Evolutionary conservation across 2,888 invertebrate genomes (phyloP).

Genomic region (Mesoligia furuncula): DNA sequence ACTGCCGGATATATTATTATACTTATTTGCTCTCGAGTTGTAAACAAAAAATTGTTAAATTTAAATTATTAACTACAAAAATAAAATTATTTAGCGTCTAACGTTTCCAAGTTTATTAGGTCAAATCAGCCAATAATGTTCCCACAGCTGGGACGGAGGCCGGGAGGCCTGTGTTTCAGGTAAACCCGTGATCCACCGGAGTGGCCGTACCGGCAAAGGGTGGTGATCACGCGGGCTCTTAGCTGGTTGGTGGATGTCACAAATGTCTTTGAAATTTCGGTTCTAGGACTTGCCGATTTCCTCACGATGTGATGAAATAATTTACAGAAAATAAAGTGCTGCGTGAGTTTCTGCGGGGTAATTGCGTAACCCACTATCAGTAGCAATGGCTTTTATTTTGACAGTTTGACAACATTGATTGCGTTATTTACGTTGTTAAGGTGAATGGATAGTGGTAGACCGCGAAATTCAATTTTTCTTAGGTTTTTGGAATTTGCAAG

Average conservation of each 20-base stretch:
- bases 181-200: neutral
- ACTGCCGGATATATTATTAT: neutral
- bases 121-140: neutral
- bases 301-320: neutral
- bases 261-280: neutral
- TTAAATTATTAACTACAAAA: neutral
- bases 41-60: neutral
- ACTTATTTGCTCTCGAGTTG: neutral
- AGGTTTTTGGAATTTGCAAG: too few relatives aligned
- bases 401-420: too few relatives aligned
- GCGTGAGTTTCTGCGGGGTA: neutral
- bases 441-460: too few relatives aligned
- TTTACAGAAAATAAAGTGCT: neutral
- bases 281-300: neutral
- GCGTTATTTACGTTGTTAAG: too few relatives aligned
- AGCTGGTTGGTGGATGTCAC: neutral
- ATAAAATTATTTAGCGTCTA: neutral
- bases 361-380: too few relatives aligned
- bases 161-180: neutral
- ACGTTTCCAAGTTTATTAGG: neutral
- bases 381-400: too few relatives aligned
- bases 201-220: neutral
- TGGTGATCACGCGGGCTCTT: neutral
- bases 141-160: neutral
- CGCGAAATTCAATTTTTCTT: too few relatives aligned